A percentile compares a stretch with the other conserved stretches of the same genome.
Evolutionary conservation across 2,113 vertebrate species (phyloP).

Genomic region (Sakesphorus luctuosus): DNA sequence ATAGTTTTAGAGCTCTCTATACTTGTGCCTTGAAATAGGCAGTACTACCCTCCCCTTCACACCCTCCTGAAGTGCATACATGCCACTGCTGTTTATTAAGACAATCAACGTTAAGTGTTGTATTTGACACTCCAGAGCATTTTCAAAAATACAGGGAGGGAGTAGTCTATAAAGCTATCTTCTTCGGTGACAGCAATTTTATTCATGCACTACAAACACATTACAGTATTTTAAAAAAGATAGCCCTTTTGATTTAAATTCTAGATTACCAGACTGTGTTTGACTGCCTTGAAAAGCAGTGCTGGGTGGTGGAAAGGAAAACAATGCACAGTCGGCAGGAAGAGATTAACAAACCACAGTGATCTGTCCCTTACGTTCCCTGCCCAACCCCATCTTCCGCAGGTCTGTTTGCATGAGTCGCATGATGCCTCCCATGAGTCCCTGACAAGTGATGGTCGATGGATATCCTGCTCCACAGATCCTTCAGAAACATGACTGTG

Average conservation of each 20-base stretch:
- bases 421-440: rapidly evolving
- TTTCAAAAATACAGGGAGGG: background rate
- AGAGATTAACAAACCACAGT: background rate
- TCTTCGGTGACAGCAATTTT: background rate
- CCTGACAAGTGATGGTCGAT: rapidly evolving
- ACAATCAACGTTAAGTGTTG: background rate
- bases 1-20: background rate
- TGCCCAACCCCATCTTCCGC: background rate
- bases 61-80: background rate
- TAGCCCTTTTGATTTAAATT: background rate
- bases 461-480: rapidly evolving
- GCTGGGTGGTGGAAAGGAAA: background rate
- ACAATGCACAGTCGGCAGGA: background rate
- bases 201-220: background rate
- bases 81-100: background rate
- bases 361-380: background rate
- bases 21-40: background rate
- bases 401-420: rapidly evolving
- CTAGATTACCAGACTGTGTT: rapidly evolving
- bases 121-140: background rate
- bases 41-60: background rate
- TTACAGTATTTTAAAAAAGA: background rate
- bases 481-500: background rate
- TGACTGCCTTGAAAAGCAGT: background rate
- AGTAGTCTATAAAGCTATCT: background rate